Percentiles rank a stretch among this genome's conserved stretches.
phyloP scores from a whole-genome alignment of 2,113 vertebrate genomes.

The Willisornis vidua region DNA sequence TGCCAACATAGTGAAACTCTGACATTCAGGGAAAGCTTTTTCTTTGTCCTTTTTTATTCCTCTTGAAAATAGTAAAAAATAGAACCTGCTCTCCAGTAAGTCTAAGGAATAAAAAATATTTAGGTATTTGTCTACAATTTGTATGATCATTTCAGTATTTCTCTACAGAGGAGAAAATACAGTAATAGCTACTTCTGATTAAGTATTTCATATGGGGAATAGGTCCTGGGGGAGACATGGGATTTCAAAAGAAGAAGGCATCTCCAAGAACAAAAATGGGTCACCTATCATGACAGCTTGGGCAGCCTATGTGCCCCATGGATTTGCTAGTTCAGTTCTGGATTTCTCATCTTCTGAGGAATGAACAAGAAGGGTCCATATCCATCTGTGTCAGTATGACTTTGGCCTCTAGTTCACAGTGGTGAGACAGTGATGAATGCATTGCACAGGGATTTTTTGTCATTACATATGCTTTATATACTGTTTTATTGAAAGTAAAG shows the following conservation, averaged over 20 bases:
- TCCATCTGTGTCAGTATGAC: background rate
- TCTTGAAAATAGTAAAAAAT: background rate
- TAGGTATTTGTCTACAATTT: background rate
- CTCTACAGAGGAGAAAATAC: background rate
- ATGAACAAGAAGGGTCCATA: background rate
- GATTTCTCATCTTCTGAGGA: background rate
- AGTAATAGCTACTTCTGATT: background rate
- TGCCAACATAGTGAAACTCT: background rate
- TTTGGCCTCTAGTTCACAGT: background rate
- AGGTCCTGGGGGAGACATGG: background rate
- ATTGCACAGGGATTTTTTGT: background rate
- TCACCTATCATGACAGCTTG: background rate
- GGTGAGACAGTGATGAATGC: accelerated
- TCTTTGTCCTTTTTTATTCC: background rate
- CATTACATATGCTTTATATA: background rate
- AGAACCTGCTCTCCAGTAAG: background rate
- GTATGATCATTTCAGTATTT: background rate
- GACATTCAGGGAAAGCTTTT: background rate
- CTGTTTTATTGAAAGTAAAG: background rate
- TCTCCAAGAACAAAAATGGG: background rate
- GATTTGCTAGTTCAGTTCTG: background rate
- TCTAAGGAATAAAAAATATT: background rate
- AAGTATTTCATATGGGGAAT: background rate
- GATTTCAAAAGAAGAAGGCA: background rate
- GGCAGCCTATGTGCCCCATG: accelerated